Base-by-base conservation (phyloP, 2,888 invertebrate genomes). In the Cordylochernes scorpioides region DNA sequence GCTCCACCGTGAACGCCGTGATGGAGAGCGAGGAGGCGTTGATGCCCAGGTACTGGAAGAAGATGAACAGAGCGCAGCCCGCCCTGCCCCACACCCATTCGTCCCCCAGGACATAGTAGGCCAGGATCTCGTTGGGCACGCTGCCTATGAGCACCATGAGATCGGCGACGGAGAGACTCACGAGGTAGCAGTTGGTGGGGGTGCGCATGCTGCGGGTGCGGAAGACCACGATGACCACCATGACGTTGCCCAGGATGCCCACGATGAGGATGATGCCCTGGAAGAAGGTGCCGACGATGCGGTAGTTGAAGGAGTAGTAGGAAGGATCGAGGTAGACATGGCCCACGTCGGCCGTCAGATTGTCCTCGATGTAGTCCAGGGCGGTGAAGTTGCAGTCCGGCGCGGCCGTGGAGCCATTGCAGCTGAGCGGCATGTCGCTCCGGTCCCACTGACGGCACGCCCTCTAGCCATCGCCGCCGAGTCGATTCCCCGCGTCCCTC, bases 141-240 rank as follows among this genome's bases (percentile, higher is more conserved):
- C 64, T 58, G 2, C 63, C 57, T 5, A 64, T 40, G 15, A 66
- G 54, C 4, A 65, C 62, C 27, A 64, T 46, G 28, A 58, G 53
- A 45, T 66, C 66, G 2, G 64, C 63, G 7, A 63, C 46, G 2
- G 65, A 63, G 35, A 65, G 45, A 25, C 60, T 61, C 24, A 64
- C 60, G 26, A 66, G 49, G 46, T 66, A 66, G 46, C 63, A 64
- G 48, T 66, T 67, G 25, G 66, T 66, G 2, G 65, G 61, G 0
- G 63, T 61, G 39, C 54, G 55, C 60, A 63, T 60, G 36, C 48
- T 48, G 8, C 51, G 47, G 6, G 52, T 53, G 17, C 48, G 43
- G 13, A 50, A 46, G 6, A 63, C 61, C 5, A 63, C 62, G 14
- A 59, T 42, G 4, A 61, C 56, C 14, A 63, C 62, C 47, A 62